Base-by-base conservation (phyloP, 2,113 vertebrate species). In the Rousettus leschenaultii region DNA sequence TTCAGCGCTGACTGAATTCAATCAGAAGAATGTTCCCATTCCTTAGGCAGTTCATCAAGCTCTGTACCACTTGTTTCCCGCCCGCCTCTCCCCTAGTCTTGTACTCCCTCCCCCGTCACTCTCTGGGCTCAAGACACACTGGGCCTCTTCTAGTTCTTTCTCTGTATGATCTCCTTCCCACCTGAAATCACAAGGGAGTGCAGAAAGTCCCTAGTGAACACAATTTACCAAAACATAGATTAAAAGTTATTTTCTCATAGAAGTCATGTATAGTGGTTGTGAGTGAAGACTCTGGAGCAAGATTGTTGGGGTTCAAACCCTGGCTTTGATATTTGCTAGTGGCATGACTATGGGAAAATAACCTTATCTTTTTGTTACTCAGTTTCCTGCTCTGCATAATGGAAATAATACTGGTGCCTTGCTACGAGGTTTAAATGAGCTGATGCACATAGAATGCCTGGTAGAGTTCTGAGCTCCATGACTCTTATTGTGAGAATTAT, bases 1-100 rank as follows among this genome's bases (percentile, higher is more conserved):
- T 53, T 45, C 16, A 40, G 71, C 85, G 40, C 22, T n/a, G 45
- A 71, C 15, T n/a, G 38, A 35, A 59, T 59, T 66, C 45, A 51
- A 11, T 30, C 5, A 70, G 43, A 75, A 83, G 45, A 80, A 80
- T 21, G 5, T n/a, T 53, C 21, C 33, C 8, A 11, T 4, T 16
- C 12, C 22, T 4, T 7, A 45, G 3, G 6, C 22, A 14, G 65
- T 7, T 30, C 10, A 43, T 16, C 19, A n/a, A 11, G 2, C 15
- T 26, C 48, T 53, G 53, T 15, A 30, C 13, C 0, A 0, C n/a
- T 30, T 7, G 3, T 5, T 6, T 24, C 63, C n/a, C 11, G 6
- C 1, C 24, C 1, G n/a, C 30, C 8, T 24, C 1, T 10, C 1
- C 14, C 26, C 70, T 30, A 4, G 9, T 33, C 30, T 43, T 51